Percentiles rank a stretch among this genome's conserved stretches.
Conservation (phyloP, 2,797 vertebrate species). For the Salarias fasciatus region DNA sequence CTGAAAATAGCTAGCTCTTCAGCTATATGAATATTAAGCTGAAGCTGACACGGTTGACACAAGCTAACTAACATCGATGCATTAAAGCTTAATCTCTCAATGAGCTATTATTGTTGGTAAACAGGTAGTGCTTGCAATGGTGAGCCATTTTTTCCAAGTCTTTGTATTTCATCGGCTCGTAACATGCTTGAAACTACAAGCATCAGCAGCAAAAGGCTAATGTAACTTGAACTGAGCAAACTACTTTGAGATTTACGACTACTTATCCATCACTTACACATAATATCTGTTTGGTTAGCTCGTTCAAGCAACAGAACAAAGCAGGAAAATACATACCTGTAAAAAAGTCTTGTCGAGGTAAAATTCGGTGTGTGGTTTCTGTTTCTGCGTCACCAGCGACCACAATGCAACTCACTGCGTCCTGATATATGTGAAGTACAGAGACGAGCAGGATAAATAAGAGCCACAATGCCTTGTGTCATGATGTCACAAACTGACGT, state of each 20-base stretch:
- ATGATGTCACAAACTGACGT: too few relatives aligned
- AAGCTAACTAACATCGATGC: not conserved
- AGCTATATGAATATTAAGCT: too few relatives aligned
- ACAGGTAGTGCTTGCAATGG: accelerated
- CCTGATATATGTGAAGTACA: not conserved
- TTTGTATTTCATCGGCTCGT: too few relatives aligned
- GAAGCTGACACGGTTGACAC: conserved; percentile 8
- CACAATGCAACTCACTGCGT: conserved; percentile 63
- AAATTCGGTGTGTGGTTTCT: conserved; percentile 15
- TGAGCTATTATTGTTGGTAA: accelerated
- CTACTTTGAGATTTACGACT: too few relatives aligned
- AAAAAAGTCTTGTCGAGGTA: not conserved
- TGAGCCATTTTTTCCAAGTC: too few relatives aligned
- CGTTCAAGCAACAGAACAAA: accelerated
- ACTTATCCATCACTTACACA: too few relatives aligned
- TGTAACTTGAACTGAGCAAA: not conserved
- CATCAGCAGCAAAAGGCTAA: conserved; percentile 24
- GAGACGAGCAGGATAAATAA: conserved; percentile 17
- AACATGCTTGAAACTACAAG: not conserved
- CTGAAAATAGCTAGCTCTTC: too few relatives aligned
- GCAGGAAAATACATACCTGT: conserved; percentile 7
- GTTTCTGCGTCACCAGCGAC: conserved; percentile 52
- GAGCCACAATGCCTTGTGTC: too few relatives aligned
- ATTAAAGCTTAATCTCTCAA: accelerated
- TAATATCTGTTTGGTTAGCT: not conserved